A percentile compares a stretch with the other conserved stretches of the same genome.
Conservation (phyloP, 2,888 invertebrate genomes). For the Brachynemurus nebulosus region DNA sequence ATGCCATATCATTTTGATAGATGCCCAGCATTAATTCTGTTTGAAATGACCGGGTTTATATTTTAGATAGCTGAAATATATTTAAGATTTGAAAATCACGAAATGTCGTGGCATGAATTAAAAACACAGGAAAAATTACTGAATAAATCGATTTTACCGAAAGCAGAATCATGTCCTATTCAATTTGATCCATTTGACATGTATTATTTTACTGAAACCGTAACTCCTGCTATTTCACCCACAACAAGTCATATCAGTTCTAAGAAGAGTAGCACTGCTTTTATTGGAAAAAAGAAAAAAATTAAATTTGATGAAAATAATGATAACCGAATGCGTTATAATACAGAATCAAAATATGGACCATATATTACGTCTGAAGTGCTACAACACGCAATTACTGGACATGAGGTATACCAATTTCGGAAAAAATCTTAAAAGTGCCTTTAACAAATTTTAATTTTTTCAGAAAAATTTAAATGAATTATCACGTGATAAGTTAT, state of each 20-base stretch:
- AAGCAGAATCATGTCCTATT: background rate
- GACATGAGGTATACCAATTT: background rate
- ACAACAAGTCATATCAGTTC: no score
- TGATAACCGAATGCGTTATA: no score
- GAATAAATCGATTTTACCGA: background rate
- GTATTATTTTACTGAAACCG: background rate
- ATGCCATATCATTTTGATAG: background rate
- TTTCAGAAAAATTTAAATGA: conserved; percentile 6
- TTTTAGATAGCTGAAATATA: conserved; percentile 7
- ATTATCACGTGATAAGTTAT: conserved; percentile 5
- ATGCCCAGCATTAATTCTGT: background rate
- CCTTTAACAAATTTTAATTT: background rate
- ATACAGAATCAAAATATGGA: background rate
- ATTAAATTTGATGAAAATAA: no score
- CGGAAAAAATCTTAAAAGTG: background rate
- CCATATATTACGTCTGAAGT: background rate
- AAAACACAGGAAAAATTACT: conserved; percentile 3
- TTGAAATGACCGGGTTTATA: background rate
- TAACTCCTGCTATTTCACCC: no score
- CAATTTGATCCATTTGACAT: conserved; percentile 5
- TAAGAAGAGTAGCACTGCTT: no score
- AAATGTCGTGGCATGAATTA: conserved; percentile 3
- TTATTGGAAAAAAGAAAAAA: no score
- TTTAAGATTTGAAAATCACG: conserved; percentile 1
- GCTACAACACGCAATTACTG: background rate